Base-by-base conservation (phyloP, 1,140 invertebrate genomes). In the Zaprionus davidi region DNA sequence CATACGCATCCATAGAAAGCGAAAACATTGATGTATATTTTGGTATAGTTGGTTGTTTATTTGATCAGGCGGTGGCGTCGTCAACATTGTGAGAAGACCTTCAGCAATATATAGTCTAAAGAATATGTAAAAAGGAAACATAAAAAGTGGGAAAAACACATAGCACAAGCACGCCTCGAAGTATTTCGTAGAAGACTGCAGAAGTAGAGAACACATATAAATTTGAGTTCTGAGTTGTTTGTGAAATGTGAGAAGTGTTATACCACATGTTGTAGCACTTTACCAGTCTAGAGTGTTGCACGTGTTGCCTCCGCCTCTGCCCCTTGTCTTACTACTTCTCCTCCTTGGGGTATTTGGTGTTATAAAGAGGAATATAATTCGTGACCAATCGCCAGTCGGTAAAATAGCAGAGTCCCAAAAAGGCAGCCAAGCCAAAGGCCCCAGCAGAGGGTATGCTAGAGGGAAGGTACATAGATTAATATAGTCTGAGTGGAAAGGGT, bases 351-450 rank as follows among this genome's bases (percentile, higher is more conserved):
- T 76, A 88, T 26, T 88, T 88, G 17, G 63, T 84, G 38, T 88
- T 88, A 9, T 88, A 88, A 11, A 88, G 24, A 2, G 85, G 85
- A 44, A 88, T 84, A 53, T 64, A 79, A n/a, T 71, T 22, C 53
- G 85, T 71, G n/a, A 88, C 41, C 13, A 76, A 24, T n/a, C 78
- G 73, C 85, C 84, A 88, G 2, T 88, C 85, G 22, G 78, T 75
- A 9, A 73, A 75, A n/a, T 88, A 88, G 17, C 76, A 26, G 13
- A 88, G 2, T 7, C 66, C 53, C 34, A 88, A 26, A 0, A 56
- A 20, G 1, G 65, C 72, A 15, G 85, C 85, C 46, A 77, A 13
- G 2, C 81, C 84, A 41, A 79, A 88, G 57, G 9, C 22, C 2
- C 46, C 81, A 44, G 76, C 67, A 7, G 85, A 79, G 6, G 85